phyloP scores from a whole-genome alignment of 1,140 invertebrate species.

The Drosophila bocki region DNA sequence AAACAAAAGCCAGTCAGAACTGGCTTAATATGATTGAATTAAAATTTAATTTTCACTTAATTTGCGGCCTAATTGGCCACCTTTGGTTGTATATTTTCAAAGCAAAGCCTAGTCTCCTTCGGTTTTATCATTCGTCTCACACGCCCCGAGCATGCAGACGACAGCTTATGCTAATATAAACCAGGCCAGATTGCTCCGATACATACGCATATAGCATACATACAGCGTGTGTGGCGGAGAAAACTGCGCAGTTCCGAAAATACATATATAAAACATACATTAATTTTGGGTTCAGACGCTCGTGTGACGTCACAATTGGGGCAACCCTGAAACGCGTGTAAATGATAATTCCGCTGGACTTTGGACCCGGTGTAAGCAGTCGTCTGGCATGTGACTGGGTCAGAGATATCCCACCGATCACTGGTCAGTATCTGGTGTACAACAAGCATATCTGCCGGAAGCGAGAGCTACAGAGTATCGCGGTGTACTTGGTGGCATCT shows the following conservation, averaged over 20 bases:
- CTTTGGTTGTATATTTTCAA: neutral
- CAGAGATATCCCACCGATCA: constrained; percentile 6
- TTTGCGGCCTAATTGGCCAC: constrained; percentile 17
- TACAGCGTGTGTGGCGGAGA: constrained; percentile 8
- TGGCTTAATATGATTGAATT: constrained; percentile 29
- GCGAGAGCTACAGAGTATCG: neutral
- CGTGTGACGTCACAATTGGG: constrained; percentile 43
- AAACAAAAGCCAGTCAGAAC: constrained; percentile 10
- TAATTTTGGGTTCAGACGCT: constrained; percentile 20
- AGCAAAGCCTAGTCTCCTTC: constrained; percentile 3
- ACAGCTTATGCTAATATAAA: constrained; percentile 44
- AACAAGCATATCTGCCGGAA: constrained; percentile 3
- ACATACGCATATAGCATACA: neutral
- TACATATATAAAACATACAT: constrained; percentile 27
- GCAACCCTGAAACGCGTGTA: constrained; percentile 43
- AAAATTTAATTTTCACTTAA: constrained; percentile 27
- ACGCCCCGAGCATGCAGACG: constrained; percentile 28
- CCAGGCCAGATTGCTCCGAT: constrained; percentile 33
- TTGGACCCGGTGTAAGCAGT: constrained; percentile 30
- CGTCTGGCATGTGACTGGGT: constrained; percentile 18
- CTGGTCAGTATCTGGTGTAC: neutral
- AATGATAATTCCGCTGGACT: constrained; percentile 32
- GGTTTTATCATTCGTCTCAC: constrained; percentile 37
- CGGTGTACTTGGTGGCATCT: neutral
- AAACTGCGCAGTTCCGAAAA: constrained; percentile 44